Base-by-base conservation (phyloP, 2,888 invertebrate genomes). In the Willowsia nigromaculata region DNA sequence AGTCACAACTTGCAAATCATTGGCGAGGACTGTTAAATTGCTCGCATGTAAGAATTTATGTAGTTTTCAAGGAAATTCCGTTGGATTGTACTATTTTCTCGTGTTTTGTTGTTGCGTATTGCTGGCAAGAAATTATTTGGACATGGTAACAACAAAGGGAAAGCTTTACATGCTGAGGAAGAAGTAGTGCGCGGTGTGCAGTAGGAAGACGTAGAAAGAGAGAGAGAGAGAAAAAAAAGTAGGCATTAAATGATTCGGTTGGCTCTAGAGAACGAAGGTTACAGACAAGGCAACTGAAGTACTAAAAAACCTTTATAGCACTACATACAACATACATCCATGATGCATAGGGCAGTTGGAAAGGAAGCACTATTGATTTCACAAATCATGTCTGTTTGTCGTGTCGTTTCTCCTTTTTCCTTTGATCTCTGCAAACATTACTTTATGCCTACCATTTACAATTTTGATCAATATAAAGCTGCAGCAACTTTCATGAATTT, bases 111-210 rank as follows among this genome's bases (percentile, higher is more conserved):
- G 13, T 43, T 43, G 13, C 13, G 40, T 22, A 18, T 65, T n/a
- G n/a, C 65, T 33, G 18, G 65, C 82, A 65, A 43, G 65, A 13
- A 4, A 47, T 68, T 43, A 37, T 30, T 50, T 47, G 33, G 47
- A 83, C 68, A 68, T 83, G 68, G 83, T 68, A 83, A 83, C 68
- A 83, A 65, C 33, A 65, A 68, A 50, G 83, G 47, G 68, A 83
- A 83, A 83, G 50, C 68, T 27, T 47, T 7, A 50, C 11, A n/a
- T n/a, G 25, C n/a, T 9, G 15, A 18, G 27, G 13, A 27, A 59
- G 13, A 25, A 25, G 27, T n/a, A 33, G 65, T 65, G 30, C 65
- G 33, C n/a, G n/a, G n/a, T n/a, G n/a, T n/a, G 33, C 5, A 27
- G n/a, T n/a, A 59, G 13, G 33, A 33, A 30, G 65, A 27, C 3